These are phyloP conservation scores for Portevinia maculata DNA, from an alignment of 2,888 invertebrate species.

Conservation along the genomic window DNA sequence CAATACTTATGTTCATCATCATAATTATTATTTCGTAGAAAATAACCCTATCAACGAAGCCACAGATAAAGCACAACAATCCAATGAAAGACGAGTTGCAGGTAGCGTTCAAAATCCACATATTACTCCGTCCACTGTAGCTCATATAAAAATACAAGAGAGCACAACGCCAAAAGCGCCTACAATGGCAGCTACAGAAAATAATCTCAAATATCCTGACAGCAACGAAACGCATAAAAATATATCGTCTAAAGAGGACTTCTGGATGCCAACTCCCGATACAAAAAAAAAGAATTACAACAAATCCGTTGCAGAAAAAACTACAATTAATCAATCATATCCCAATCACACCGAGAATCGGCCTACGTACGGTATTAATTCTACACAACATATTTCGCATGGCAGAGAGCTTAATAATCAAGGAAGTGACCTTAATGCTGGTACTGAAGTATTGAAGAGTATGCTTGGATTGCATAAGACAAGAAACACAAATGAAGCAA, in stretches of 20 bases:
- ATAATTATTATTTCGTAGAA: neutral
- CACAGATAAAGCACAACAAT: conserved; percentile 1
- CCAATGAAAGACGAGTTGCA: conserved; percentile 12
- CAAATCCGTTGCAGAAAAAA: conserved; percentile 13
- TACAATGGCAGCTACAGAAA: conserved; percentile 16
- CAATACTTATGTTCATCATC: neutral
- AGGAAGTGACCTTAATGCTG: conserved; percentile 32
- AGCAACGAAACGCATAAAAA: conserved; percentile 28
- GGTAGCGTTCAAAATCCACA: conserved; percentile 13
- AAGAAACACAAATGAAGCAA: neutral
- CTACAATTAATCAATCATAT: conserved; percentile 32
- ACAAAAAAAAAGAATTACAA: conserved; percentile 46
- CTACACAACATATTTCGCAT: conserved; percentile 10
- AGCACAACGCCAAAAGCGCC: conserved; percentile 15
- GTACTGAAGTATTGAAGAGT: conserved; percentile 52
- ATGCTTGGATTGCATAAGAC: conserved; percentile 51
- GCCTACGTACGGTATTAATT: neutral
- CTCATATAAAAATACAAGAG: conserved; percentile 24
- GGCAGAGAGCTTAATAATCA: neutral
- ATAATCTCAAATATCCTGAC: conserved; percentile 40
- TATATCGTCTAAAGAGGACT: conserved; percentile 52
- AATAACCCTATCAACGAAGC: conserved; percentile 18
- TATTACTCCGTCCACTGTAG: conserved; percentile 4
- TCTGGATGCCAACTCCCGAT: conserved; percentile 66
- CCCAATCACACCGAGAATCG: conserved; percentile 43